Evolutionary conservation across 2,113 vertebrate species (phyloP), one percentile per base, ranked within the genome.

Genomic region (Noturus placidus): DNA sequence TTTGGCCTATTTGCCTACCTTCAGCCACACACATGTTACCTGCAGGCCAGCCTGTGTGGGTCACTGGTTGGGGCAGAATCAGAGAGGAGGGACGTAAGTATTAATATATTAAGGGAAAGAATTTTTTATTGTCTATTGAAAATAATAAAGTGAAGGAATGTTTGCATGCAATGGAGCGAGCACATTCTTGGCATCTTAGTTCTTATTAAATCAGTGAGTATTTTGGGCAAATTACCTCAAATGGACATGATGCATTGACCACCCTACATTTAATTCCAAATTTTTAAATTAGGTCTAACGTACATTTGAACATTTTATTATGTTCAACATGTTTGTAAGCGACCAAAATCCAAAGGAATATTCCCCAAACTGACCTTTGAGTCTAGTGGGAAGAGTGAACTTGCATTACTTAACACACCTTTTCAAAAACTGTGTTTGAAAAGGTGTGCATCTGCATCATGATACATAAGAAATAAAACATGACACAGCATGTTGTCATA

Each of bases 61-160:
- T 99, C 92, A 98, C 97, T 0, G 98, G 98, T 4, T 99, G 98
- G 98, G 98, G 98, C 0, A 96, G 95, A 2, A 96, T 95, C 0
- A 3, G 84, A 15, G 97, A 98, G 89, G 95, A 96, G 91, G 96
- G 97, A 96, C 94, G 96, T 89, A 30, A 20, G 38, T 88, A 88
- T 52, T 19, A 83, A 61, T 59, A 59, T 5, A n/a, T 65, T 13
- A 59, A 46, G 52, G 11, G 20, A 76, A 20, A 46, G 20, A 61
- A 8, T 6, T 0, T 54, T 27, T 33, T n/a, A 70, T 70, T 84
- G 17, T 59, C 22, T 59, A 20, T 57, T 17, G 4, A 33, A 63
- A 42, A 46, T 83, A 15, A 78, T 78, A 57, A 83, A 10, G 14
- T 65, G 25, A 65, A 52, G 20, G 61, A 67, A n/a, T 46, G 42